phyloP scores from a whole-genome alignment of 2,797 vertebrate species.

The Lithobates pipiens region DNA sequence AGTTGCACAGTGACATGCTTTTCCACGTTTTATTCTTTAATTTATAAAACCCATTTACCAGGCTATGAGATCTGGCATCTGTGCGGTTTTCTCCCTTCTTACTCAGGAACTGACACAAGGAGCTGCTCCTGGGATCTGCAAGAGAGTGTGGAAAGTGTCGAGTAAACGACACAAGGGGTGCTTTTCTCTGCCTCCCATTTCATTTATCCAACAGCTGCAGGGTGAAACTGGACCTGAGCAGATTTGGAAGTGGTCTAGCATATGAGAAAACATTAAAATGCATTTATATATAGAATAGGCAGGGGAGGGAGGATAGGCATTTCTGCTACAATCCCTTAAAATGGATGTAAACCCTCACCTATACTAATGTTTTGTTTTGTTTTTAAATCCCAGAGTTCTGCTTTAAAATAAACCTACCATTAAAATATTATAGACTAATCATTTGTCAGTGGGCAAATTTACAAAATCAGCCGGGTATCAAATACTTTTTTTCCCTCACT shows the following conservation, averaged over 20 bases:
- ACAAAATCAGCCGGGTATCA: too few relatives aligned
- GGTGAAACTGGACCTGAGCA: slow-evolving; percentile 33
- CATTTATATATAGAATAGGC: slow-evolving; percentile 40
- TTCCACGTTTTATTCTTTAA: background rate
- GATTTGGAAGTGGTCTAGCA: slow-evolving; percentile 1
- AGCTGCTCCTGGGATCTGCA: slow-evolving; percentile 17
- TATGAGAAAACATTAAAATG: slow-evolving; percentile 6
- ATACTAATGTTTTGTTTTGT: too few relatives aligned
- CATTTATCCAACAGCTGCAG: slow-evolving; percentile 54
- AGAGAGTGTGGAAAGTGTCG: background rate
- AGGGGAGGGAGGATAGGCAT: background rate
- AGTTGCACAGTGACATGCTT: background rate
- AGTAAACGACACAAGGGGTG: slow-evolving; percentile 4
- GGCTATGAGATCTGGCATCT: slow-evolving; percentile 55
- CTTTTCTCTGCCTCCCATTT: slow-evolving; percentile 1
- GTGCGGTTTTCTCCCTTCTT: background rate
- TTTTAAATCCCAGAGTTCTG: too few relatives aligned
- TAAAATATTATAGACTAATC: too few relatives aligned
- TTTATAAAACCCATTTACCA: slow-evolving; percentile 35
- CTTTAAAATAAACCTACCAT: too few relatives aligned
- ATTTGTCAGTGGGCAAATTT: too few relatives aligned
- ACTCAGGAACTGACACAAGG: slow-evolving; percentile 10
- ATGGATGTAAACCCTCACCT: too few relatives aligned
- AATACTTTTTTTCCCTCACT: too few relatives aligned
- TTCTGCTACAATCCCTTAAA: background rate